Base-by-base conservation (phyloP, 2,113 vertebrate genomes). In the Chamaea fasciata region DNA sequence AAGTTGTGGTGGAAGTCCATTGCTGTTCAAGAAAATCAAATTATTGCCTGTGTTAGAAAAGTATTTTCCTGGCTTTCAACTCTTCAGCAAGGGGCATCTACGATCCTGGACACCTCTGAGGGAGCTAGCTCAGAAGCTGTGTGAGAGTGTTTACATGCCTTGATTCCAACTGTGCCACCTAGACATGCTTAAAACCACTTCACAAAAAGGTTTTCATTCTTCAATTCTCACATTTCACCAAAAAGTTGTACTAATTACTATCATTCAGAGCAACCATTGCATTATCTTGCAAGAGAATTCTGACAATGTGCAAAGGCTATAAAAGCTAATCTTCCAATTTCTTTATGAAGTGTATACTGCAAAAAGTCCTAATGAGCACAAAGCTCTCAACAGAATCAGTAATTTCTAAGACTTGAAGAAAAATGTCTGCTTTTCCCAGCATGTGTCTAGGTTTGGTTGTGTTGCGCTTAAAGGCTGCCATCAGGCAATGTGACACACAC, bases 61-160 rank as follows among this genome's bases (percentile, higher is more conserved):
- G 27, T 28, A 55, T 79, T 85, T 94, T 65, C 17, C 69, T 75
- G n/a, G n/a, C 74, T 68, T 59, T 87, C 42, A 82, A 3, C 28
- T 68, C 49, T 60, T 74, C 39, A 63, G 7, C 75, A 64, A 69
- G 83, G 12, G 39, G 24, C 3, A 0, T 22, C 60, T 74, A 37
- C 0, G 0, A 47, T 20, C 23, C 22, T 46, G 37, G 2, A 5
- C 10, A 37, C 24, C 53, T 84, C 53, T 60, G 41, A 79, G 53
- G 47, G 13, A 60, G 46, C 33, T 20, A 16, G 7, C 39, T 68
- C n/a, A 89, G 56, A 80, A 74, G n/a, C 15, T 52, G 24, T 27
- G 7, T 39, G 19, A 81, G n/a, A 59, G 63, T 12, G 11, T 71
- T 87, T 60, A 76, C 0, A 0, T 49, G 55, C n/a, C 49, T 35